Conservation (phyloP, 2,888 invertebrate species). For the Himalopsyche kuldschensis region DNA sequence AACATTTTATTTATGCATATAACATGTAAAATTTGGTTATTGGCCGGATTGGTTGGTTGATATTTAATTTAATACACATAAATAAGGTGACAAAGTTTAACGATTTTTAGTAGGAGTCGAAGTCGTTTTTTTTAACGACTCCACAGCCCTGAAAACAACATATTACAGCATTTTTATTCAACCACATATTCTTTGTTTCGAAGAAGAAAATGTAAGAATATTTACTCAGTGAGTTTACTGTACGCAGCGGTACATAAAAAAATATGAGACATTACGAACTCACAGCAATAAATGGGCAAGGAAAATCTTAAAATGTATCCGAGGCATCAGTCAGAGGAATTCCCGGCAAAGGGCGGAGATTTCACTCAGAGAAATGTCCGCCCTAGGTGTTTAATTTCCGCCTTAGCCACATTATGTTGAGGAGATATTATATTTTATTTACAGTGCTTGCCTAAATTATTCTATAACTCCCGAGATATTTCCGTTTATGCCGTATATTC, state of each 20-base stretch:
- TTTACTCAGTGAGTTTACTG: background rate
- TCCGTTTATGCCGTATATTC: background rate
- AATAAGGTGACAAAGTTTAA: no score
- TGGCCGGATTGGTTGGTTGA: no score
- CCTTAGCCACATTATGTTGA: background rate
- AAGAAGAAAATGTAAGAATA: background rate
- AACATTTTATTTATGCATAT: no score
- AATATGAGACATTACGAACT: background rate
- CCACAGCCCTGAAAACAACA: no score
- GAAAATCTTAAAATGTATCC: background rate
- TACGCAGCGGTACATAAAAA: background rate
- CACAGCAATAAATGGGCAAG: background rate
- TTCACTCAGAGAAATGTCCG: background rate
- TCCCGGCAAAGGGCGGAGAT: background rate
- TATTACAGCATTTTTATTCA: no score
- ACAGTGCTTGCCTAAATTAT: background rate
- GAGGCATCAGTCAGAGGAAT: background rate
- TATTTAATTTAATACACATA: no score
- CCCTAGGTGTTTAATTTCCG: slow-evolving; percentile 1
- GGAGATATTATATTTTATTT: slow-evolving; percentile 1
- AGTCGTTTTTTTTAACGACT: no score
- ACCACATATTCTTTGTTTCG: background rate
- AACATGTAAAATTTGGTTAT: no score
- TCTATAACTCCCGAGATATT: background rate
- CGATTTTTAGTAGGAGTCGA: no score